phyloP scores from a whole-genome alignment of 2,797 vertebrate genomes.

The Channa striata region DNA sequence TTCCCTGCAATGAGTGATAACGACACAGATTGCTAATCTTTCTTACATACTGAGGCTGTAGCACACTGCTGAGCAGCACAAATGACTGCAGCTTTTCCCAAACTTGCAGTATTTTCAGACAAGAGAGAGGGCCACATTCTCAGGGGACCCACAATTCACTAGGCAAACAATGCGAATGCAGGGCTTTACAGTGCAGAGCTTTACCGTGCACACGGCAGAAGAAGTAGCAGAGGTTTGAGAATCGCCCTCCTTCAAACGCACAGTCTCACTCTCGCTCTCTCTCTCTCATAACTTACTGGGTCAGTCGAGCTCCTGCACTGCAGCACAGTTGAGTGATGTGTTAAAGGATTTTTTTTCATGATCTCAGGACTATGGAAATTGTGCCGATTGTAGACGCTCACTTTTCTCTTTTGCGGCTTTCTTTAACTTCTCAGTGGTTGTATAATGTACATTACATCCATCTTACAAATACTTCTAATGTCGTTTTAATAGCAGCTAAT shows the following conservation, averaged over 20 bases:
- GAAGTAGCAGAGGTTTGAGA: constrained; percentile 56
- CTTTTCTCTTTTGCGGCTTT: neutral
- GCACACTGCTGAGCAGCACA: constrained; percentile 69
- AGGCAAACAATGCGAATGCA: constrained; percentile 72
- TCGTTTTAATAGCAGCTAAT: neutral
- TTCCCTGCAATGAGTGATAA: constrained; percentile 56
- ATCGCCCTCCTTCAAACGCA: constrained; percentile 42
- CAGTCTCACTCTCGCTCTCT: constrained; percentile 33
- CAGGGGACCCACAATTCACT: constrained; percentile 66
- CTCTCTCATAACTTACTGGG: constrained; percentile 64
- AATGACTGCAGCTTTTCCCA: constrained; percentile 64
- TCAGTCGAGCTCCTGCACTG: constrained; percentile 75
- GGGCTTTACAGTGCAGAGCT: constrained; percentile 61
- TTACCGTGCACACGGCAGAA: constrained; percentile 53
- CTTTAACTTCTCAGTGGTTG: neutral
- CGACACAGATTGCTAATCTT: constrained; percentile 65
- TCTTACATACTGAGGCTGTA: constrained; percentile 48
- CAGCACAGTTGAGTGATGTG: constrained; percentile 69
- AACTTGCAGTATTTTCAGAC: constrained; percentile 71
- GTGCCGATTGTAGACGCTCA: neutral
- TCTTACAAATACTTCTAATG: neutral
- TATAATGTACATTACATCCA: neutral
- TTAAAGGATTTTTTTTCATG: constrained; percentile 43
- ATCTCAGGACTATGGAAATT: constrained; percentile 34
- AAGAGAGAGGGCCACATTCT: constrained; percentile 61